Evolutionary conservation across 2,113 vertebrate species (phyloP).

Genomic region (Tapirus terrestris): DNA sequence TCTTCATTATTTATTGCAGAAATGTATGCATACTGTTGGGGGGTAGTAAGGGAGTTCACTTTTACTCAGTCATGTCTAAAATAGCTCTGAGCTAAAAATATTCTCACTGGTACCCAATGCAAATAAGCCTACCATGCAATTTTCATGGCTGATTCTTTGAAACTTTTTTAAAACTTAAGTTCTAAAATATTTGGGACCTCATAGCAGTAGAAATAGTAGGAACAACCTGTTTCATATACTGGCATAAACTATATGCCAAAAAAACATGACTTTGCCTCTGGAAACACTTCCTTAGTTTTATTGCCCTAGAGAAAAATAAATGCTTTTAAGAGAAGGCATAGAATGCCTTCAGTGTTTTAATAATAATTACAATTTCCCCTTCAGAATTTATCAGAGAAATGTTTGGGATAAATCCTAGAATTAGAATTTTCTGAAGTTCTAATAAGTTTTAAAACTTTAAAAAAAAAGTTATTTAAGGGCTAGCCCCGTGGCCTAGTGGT

Average conservation of each 20-base stretch:
- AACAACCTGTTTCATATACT: constrained; percentile 11
- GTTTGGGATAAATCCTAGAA: background rate
- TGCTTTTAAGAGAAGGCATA: background rate
- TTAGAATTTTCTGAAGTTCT: background rate
- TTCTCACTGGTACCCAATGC: constrained; percentile 37
- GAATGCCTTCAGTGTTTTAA: constrained; percentile 23
- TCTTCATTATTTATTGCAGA: constrained; percentile 67
- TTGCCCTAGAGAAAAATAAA: background rate
- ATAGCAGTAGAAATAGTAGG: background rate
- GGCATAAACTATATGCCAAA: background rate
- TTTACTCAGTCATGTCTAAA: constrained; percentile 66
- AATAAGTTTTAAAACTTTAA: background rate
- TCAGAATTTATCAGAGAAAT: background rate
- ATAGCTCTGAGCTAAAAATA: constrained; percentile 70
- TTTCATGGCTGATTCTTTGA: constrained; percentile 52
- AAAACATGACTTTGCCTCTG: background rate
- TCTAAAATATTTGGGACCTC: constrained; percentile 35
- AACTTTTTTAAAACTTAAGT: constrained; percentile 59
- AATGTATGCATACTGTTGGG: constrained; percentile 28
- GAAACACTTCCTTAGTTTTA: constrained; percentile 21
- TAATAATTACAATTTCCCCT: constrained; percentile 38
- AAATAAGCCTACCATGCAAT: constrained; percentile 53
- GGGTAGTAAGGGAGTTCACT: constrained; percentile 49
- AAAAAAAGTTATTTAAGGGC: no score
- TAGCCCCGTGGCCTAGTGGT: no score